Percentiles rank a stretch among this genome's conserved stretches.
These are phyloP conservation scores for Synaphobranchus kaupii DNA, from an alignment of 2,797 vertebrate species.

Conservation along the genomic window DNA sequence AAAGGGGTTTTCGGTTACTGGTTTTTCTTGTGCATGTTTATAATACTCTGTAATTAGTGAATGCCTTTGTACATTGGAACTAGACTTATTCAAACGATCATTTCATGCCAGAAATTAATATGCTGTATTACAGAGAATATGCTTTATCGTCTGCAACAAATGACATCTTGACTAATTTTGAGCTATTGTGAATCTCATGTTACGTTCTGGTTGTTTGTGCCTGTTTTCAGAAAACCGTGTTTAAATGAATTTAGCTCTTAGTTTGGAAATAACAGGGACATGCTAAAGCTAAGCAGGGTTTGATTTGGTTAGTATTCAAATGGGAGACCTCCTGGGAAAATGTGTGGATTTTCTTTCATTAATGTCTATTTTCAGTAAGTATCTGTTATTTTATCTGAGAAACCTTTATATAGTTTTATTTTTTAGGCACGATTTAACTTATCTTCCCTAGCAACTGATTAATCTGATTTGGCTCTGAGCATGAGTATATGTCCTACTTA, in stretches of 20 bases:
- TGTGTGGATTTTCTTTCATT: not conserved
- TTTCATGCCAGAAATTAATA: not conserved
- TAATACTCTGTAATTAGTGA: not conserved
- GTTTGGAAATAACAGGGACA: not conserved
- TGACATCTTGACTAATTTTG: not conserved
- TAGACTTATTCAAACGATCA: not conserved
- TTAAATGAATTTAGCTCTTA: not conserved
- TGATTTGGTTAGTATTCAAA: not conserved
- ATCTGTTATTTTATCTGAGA: not conserved
- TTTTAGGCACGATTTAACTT: not conserved
- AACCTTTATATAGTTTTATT: not conserved
- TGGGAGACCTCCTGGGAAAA: not conserved
- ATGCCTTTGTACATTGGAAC: not conserved
- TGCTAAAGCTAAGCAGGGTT: not conserved
- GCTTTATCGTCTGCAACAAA: not conserved
- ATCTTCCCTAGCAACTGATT: not conserved
- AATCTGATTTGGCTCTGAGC: constrained; percentile 10
- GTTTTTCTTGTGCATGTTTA: not conserved
- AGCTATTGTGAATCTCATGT: not conserved
- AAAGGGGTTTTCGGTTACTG: not conserved
- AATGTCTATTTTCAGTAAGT: not conserved
- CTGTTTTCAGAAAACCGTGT: not conserved
- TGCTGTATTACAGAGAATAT: not conserved
- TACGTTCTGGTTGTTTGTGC: not conserved
- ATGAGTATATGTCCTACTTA: constrained; percentile 10